Percentiles rank a stretch among this genome's conserved stretches.
Conservation (phyloP, 2,888 invertebrate genomes). For the Stegana nigrithorax region DNA sequence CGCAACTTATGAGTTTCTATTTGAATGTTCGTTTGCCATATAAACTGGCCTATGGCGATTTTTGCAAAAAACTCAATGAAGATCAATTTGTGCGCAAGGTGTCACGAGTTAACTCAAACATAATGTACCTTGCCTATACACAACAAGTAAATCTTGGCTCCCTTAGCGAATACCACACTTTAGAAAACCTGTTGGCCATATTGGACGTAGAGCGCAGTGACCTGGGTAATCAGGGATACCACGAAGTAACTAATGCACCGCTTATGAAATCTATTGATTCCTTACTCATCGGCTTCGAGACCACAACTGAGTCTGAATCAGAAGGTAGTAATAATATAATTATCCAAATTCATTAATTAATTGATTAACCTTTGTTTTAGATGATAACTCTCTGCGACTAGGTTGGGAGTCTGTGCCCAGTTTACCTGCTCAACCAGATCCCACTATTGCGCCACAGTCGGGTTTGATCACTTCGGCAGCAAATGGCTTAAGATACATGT, state of each 20-base stretch:
- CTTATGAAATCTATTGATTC: slow-evolving; percentile 73
- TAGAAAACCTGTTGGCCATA: slow-evolving; percentile 79
- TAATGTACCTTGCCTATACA: slow-evolving; percentile 81
- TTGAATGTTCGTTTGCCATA: slow-evolving; percentile 85
- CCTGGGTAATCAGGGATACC: slow-evolving; percentile 78
- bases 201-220: slow-evolving; percentile 75
- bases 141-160: slow-evolving; percentile 77
- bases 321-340: slow-evolving; percentile 70
- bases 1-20: slow-evolving; percentile 84
- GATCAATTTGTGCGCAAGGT: slow-evolving; percentile 81
- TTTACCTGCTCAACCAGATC: slow-evolving; percentile 53
- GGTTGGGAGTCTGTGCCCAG: slow-evolving; percentile 82
- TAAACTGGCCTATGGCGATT: slow-evolving; percentile 75
- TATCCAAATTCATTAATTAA: background rate
- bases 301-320: slow-evolving; percentile 75
- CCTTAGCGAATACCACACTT: slow-evolving; percentile 77
- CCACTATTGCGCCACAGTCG: slow-evolving; percentile 61
- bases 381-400: slow-evolving; percentile 77
- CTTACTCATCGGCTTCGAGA: slow-evolving; percentile 74
- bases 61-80: slow-evolving; percentile 79
- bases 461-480: slow-evolving; percentile 85
- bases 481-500: slow-evolving; percentile 84
- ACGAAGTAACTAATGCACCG: slow-evolving; percentile 71
- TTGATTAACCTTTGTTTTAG: slow-evolving; percentile 33
- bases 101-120: slow-evolving; percentile 82